phyloP scores from a whole-genome alignment of 2,888 invertebrate genomes.

The Philopedon plagiatum region DNA sequence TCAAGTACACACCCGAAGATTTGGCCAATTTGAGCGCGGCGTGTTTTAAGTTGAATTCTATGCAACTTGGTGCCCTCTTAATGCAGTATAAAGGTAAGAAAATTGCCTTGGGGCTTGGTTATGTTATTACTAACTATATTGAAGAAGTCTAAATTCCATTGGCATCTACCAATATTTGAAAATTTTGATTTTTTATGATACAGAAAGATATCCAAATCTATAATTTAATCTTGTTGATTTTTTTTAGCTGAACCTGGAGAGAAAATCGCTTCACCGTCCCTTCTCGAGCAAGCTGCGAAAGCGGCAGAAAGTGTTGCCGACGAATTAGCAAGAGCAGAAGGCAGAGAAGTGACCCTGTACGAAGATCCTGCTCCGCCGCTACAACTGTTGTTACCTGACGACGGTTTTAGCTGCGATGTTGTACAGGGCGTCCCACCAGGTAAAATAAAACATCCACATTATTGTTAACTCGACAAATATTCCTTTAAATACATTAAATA shows the following conservation, averaged over 20 bases:
- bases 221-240: not conserved
- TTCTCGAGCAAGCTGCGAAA: constrained; percentile 80
- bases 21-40: constrained; percentile 90
- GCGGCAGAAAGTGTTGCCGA: constrained; percentile 93
- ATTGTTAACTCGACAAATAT: too few species aligned
- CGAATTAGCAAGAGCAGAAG: constrained; percentile 91
- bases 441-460: too few species aligned
- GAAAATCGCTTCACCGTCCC: constrained; percentile 71
- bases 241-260: constrained; percentile 68
- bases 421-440: constrained; percentile 90
- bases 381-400: constrained; percentile 92
- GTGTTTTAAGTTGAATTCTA: constrained; percentile 97
- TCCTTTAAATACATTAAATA: too few species aligned
- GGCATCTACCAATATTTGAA: too few species aligned
- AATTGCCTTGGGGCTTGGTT: too few species aligned
- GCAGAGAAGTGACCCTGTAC: constrained; percentile 88
- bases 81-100: constrained; percentile 78
- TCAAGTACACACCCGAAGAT: constrained; percentile 89
- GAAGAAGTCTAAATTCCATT: too few species aligned
- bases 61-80: constrained; percentile 90
- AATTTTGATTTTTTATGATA: too few species aligned
- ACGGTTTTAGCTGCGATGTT: constrained; percentile 96
- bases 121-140: too few species aligned
- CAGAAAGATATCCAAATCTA: too few species aligned
- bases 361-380: constrained; percentile 93